Evolutionary conservation across 30 jellyfish, hydroid and myxozoan genomes (phyloP).

Genomic region (Chrysaora quinquecirrha): DNA sequence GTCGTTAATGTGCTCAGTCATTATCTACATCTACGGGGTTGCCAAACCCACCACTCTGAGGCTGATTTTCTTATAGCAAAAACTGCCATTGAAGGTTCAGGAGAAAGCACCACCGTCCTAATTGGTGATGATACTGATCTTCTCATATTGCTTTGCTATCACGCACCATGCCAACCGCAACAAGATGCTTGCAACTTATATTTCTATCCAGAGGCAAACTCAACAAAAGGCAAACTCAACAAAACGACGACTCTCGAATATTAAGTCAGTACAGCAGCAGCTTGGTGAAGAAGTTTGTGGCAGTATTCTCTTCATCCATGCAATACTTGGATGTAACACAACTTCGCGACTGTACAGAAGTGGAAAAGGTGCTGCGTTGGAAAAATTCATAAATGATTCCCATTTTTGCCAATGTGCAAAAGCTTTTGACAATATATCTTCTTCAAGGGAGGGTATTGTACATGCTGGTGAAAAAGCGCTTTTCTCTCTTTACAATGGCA

Average conservation of each 20-base stretch:
- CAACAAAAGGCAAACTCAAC: not conserved
- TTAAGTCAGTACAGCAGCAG: not conserved
- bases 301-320: not conserved
- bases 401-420: not conserved
- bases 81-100: not conserved
- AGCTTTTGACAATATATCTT: not conserved
- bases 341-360: not conserved
- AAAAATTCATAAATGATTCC: too few relatives aligned
- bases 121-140: not conserved
- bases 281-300: not conserved
- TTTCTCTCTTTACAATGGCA: not conserved
- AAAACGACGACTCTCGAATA: not conserved
- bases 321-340: not conserved
- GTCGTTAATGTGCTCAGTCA: not conserved
- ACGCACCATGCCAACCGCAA: not conserved
- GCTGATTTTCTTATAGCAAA: not conserved
- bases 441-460: not conserved
- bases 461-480: constrained; percentile 11
- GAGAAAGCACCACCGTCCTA: not conserved
- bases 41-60: not conserved
- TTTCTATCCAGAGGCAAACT: not conserved
- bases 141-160: not conserved
- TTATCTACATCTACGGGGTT: not conserved
- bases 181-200: not conserved
- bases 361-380: not conserved